These are phyloP conservation scores for Apostichopus leukothele DNA, from an alignment of 53 echinoderm and acorn worm genomes.

Conservation along the genomic window DNA sequence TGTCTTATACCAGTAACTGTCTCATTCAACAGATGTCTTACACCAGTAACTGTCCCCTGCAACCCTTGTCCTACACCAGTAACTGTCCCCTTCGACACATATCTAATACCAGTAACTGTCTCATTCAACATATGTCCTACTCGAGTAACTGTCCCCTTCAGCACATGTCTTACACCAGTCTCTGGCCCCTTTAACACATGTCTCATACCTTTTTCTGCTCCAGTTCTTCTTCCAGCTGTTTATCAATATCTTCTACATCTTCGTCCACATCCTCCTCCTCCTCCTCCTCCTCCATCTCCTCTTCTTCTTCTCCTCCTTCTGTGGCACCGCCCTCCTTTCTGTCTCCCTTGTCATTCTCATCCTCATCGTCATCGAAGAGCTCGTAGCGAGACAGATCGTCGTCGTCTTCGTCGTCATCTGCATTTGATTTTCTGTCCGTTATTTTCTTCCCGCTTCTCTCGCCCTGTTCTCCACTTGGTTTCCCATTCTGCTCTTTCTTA, in stretches of 20 bases:
- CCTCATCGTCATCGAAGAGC: conserved; percentile 43
- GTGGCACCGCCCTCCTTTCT: neutral
- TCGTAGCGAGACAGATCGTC: conserved; percentile 27
- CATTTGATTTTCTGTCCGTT: neutral
- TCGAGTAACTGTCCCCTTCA: too few relatives aligned
- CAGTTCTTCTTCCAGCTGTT: conserved; percentile 38
- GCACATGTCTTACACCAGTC: too few relatives aligned
- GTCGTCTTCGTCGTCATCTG: conserved; percentile 37
- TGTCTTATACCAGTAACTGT: too few relatives aligned
- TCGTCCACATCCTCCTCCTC: conserved; percentile 5
- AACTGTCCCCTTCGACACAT: too few relatives aligned
- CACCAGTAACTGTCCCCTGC: too few relatives aligned
- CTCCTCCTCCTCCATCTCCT: neutral
- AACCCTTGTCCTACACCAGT: too few relatives aligned
- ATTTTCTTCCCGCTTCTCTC: neutral
- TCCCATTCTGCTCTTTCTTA: neutral
- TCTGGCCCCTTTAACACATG: too few relatives aligned
- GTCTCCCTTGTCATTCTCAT: conserved; percentile 67
- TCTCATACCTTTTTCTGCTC: conserved; percentile 81
- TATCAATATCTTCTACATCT: conserved; percentile 50
- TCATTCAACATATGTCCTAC: too few relatives aligned
- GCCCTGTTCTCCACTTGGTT: too few relatives aligned
- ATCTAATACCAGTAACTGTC: too few relatives aligned
- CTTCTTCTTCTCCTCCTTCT: conserved; percentile 56
- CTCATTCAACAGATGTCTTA: too few relatives aligned